A percentile compares a stretch with the other conserved stretches of the same genome.
These are phyloP conservation scores for Erithacus rubecula DNA, from an alignment of 2,797 vertebrate genomes.

Conservation along the genomic window DNA sequence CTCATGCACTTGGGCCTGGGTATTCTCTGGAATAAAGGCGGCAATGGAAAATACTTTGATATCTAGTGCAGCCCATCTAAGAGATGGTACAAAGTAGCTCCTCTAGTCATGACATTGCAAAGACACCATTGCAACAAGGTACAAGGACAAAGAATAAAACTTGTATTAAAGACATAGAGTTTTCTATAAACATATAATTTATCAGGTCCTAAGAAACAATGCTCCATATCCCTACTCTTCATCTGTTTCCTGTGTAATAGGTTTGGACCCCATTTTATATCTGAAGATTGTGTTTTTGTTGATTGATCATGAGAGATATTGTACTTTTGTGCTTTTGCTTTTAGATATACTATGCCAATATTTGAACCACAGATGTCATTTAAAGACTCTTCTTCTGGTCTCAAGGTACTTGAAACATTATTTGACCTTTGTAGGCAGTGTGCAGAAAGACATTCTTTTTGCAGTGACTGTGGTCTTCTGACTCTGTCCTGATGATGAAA, in stretches of 20 bases:
- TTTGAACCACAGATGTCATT: neutral
- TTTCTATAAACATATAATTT: neutral
- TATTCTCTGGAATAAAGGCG: neutral
- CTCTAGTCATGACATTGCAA: neutral
- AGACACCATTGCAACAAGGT: neutral
- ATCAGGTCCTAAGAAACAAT: neutral
- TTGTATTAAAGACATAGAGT: neutral
- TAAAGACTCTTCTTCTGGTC: neutral
- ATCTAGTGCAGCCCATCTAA: neutral
- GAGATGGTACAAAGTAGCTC: fast-evolving
- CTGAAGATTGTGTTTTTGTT: neutral
- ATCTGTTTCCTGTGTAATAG: neutral
- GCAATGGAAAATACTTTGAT: neutral
- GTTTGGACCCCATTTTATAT: neutral
- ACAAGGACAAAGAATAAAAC: neutral
- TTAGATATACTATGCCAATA: neutral
- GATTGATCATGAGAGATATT: neutral
- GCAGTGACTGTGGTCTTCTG: neutral
- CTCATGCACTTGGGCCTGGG: neutral
- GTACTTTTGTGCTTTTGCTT: neutral
- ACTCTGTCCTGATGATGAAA: neutral
- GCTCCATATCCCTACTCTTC: neutral
- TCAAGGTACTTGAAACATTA: neutral
- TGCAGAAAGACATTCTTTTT: neutral
- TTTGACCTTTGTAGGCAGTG: neutral